phyloP scores from a whole-genome alignment of 2,888 invertebrate genomes.

The Hirtodrosophila histrioides region DNA sequence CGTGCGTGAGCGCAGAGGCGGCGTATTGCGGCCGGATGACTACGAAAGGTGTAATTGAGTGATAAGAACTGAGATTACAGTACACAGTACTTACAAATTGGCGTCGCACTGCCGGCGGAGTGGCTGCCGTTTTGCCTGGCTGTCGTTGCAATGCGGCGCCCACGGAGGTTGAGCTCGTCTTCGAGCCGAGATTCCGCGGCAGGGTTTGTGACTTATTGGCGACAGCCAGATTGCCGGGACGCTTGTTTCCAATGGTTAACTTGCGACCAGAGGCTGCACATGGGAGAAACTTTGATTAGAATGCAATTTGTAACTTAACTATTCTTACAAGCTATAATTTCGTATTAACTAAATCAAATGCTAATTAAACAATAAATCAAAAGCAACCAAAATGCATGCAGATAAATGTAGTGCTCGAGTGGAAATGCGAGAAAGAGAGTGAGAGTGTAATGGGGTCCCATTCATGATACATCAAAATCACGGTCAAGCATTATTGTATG shows the following conservation, averaged over 20 bases:
- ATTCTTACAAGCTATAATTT: conserved; percentile 13
- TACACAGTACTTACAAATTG: conserved; percentile 86
- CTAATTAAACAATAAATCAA: conserved; percentile 10
- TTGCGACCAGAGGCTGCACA: conserved; percentile 91
- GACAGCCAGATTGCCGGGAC: conserved; percentile 87
- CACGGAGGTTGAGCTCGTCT: conserved; percentile 69
- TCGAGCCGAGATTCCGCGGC: conserved; percentile 92
- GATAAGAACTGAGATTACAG: too few species aligned
- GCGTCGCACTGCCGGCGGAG: conserved; percentile 93
- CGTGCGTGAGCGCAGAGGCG: conserved; percentile 87
- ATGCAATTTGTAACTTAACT: too few species aligned
- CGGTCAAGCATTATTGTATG: too few species aligned
- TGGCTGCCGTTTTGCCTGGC: conserved; percentile 90
- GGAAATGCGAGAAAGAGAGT: conserved; percentile 21
- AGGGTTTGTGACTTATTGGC: conserved; percentile 94
- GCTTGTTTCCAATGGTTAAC: conserved; percentile 90
- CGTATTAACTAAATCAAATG: conserved; percentile 10
- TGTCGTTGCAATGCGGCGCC: conserved; percentile 84
- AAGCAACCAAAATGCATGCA: conserved; percentile 37
- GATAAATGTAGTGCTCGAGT: conserved; percentile 18
- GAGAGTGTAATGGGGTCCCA: conserved; percentile 2
- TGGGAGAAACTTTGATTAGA: not conserved
- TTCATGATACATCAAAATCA: too few species aligned
- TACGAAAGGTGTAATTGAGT: conserved; percentile 33
- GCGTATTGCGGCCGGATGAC: conserved; percentile 87